Evolutionary conservation across 35 echinoderm and acorn worm species (phyloP).

Genomic region (Ophiothrix spiculata): DNA sequence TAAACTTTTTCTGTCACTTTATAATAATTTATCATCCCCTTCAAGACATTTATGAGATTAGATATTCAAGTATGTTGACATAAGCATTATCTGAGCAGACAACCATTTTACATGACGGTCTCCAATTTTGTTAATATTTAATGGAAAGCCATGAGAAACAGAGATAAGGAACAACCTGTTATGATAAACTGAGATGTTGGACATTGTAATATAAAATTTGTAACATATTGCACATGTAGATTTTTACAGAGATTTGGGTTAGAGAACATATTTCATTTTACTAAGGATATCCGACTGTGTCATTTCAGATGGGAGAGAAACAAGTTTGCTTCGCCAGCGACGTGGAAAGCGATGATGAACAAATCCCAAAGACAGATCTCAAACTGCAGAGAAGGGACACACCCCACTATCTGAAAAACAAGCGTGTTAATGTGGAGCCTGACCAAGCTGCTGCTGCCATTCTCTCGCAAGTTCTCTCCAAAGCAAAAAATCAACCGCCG

Average conservation of each 20-base stretch:
- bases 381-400: constrained; percentile 95
- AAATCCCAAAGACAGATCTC: constrained; percentile 73
- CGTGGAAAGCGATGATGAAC: constrained; percentile 52
- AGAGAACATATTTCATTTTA: background rate
- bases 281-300: background rate
- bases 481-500: constrained; percentile 21
- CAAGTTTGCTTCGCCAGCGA: constrained; percentile 84
- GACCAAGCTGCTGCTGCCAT: constrained; percentile 71
- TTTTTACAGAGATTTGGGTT: background rate
- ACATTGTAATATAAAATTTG: no score
- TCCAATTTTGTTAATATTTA: no score
- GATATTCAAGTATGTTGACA: no score
- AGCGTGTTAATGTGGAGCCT: constrained; percentile 89
- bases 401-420: constrained; percentile 99
- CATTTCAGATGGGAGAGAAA: constrained; percentile 38
- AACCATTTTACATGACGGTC: no score
- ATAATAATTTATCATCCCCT: no score
- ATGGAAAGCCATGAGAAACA: no score
- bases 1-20: no score
- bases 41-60: no score
- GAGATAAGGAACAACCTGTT: no score
- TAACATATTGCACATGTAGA: no score
- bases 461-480: constrained; percentile 73
- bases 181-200: no score
- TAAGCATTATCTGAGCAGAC: no score